phyloP scores from a whole-genome alignment of 2,888 invertebrate genomes.

The Oxycera nigricornis region DNA sequence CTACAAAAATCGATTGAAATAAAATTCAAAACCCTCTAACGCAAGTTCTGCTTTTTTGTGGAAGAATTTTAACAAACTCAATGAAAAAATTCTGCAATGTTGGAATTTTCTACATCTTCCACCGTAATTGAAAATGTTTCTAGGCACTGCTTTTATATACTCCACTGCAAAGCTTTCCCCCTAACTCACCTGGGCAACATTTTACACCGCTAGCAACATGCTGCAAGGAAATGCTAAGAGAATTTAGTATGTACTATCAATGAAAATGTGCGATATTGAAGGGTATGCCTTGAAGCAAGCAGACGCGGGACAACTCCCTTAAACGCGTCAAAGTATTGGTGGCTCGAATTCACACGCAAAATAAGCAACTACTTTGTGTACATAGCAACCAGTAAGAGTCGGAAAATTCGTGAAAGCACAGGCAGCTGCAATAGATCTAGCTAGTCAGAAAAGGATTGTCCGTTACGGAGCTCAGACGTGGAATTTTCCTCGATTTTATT shows the following conservation, averaged over 20 bases:
- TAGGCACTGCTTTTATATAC: too few relatives aligned
- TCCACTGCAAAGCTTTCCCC: slow-evolving; percentile 5
- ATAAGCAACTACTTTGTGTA: slow-evolving; percentile 24
- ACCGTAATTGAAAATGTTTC: too few relatives aligned
- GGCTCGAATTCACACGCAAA: too few relatives aligned
- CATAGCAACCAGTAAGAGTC: slow-evolving; percentile 38
- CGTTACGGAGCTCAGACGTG: slow-evolving; percentile 11
- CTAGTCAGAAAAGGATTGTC: slow-evolving; percentile 38
- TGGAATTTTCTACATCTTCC: too few relatives aligned
- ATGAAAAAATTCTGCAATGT: too few relatives aligned
- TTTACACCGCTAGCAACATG: slow-evolving; percentile 17
- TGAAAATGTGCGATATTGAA: not conserved
- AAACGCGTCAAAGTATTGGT: slow-evolving; percentile 1
- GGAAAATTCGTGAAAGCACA: slow-evolving; percentile 38
- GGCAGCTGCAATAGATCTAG: slow-evolving; percentile 38
- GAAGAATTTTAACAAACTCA: too few relatives aligned
- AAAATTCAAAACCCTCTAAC: too few relatives aligned
- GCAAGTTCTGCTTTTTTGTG: too few relatives aligned
- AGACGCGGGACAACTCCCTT: not conserved
- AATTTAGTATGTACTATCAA: slow-evolving; percentile 17
- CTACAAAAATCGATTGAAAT: too few relatives aligned
- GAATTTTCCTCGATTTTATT: slow-evolving; percentile 14
- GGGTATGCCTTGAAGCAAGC: too few relatives aligned
- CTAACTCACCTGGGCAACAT: not conserved
- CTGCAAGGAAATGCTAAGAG: not conserved